A percentile compares a stretch with the other conserved stretches of the same genome.
Evolutionary conservation across 2,797 vertebrate species (phyloP).

Genomic region (Danio albolineatus): DNA sequence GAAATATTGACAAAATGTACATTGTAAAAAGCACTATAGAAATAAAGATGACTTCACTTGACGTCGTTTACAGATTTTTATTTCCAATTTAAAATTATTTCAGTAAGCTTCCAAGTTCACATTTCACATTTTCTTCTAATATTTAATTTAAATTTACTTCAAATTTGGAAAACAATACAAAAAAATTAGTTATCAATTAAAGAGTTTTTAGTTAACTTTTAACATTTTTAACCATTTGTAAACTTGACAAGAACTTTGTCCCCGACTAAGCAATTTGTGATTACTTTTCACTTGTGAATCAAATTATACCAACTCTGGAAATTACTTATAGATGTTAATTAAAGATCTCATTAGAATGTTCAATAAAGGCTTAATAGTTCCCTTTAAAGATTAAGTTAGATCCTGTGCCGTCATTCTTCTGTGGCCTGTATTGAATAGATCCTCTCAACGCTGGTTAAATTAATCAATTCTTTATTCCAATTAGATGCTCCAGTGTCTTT

Average conservation of each 20-base stretch:
- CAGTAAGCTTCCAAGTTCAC: too few species aligned
- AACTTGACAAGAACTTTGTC: slow-evolving; percentile 20
- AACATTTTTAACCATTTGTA: not conserved
- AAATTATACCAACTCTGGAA: slow-evolving; percentile 36
- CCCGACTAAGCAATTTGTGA: not conserved
- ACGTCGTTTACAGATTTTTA: too few species aligned
- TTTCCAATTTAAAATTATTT: too few species aligned
- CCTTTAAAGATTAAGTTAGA: slow-evolving; percentile 36
- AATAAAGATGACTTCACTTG: too few species aligned
- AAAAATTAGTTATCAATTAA: too few species aligned
- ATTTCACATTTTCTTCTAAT: too few species aligned
- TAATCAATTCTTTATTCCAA: slow-evolving; percentile 34
- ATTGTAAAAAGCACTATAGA: too few species aligned
- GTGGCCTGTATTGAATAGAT: not conserved
- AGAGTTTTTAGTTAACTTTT: too few species aligned
- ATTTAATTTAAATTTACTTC: too few species aligned
- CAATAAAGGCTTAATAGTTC: slow-evolving; percentile 40
- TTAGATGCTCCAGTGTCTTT: slow-evolving; percentile 4
- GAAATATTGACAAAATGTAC: too few species aligned
- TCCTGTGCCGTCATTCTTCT: slow-evolving; percentile 24
- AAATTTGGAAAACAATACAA: too few species aligned
- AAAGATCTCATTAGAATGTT: slow-evolving; percentile 45
- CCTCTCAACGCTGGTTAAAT: slow-evolving; percentile 22
- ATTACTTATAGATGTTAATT: slow-evolving; percentile 51
- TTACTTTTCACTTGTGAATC: slow-evolving; percentile 29